A percentile compares a stretch with the other conserved stretches of the same genome.
Evolutionary conservation across 2,888 invertebrate species (phyloP).

Genomic region (Sminthurides aquaticus): DNA sequence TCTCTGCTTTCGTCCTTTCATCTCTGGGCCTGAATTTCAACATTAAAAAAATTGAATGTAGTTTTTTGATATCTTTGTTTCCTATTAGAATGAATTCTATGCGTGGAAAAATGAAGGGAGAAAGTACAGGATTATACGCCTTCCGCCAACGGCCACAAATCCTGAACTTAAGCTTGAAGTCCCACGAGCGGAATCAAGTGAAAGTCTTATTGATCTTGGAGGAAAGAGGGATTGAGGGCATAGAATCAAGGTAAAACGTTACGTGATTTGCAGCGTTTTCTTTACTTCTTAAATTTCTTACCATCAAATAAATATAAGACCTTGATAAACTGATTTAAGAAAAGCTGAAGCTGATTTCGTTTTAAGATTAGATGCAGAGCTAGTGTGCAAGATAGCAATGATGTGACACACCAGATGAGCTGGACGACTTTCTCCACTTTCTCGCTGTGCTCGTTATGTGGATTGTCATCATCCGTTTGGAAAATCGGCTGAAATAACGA

Average conservation of each 20-base stretch:
- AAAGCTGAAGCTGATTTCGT: not conserved
- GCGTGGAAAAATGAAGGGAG: not conserved
- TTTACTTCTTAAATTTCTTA: too few relatives aligned
- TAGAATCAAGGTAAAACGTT: too few relatives aligned
- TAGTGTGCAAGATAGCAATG: not conserved
- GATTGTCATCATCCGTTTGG: not conserved
- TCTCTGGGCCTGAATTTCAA: not conserved
- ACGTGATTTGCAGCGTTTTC: too few relatives aligned
- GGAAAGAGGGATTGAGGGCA: too few relatives aligned
- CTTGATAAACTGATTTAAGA: not conserved
- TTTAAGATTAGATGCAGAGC: not conserved
- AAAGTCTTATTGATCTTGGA: too few relatives aligned
- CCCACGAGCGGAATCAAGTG: too few relatives aligned
- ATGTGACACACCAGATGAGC: not conserved
- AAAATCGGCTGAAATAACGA: not conserved
- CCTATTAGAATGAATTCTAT: not conserved
- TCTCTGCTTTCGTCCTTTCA: not conserved
- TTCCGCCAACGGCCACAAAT: too few relatives aligned
- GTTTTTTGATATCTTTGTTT: not conserved
- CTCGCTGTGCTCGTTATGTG: not conserved
- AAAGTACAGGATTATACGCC: too few relatives aligned
- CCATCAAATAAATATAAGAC: constrained; percentile 2
- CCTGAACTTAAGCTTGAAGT: too few relatives aligned
- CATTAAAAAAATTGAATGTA: not conserved
- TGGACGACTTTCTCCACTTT: not conserved